Conservation (phyloP, 2,797 vertebrate species). For the Euthynnus affinis region DNA sequence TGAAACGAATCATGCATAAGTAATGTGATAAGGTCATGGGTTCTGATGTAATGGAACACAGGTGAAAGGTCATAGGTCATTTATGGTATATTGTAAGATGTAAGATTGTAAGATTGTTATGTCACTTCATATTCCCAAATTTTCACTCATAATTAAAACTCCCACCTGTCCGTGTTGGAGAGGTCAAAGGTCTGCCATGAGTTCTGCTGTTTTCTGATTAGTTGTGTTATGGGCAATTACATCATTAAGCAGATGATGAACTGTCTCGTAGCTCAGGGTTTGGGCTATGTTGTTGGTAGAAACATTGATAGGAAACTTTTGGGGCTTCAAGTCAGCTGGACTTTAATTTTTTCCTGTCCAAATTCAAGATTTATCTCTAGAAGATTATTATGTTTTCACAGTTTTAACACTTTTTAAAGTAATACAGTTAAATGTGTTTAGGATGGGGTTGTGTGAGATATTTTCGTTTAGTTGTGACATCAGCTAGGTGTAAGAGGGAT, state of each 20-base stretch:
- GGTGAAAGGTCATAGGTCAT: constrained; percentile 25
- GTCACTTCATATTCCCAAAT: constrained; percentile 21
- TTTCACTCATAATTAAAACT: constrained; percentile 31
- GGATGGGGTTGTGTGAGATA: not conserved
- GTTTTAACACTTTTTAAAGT: too few relatives aligned
- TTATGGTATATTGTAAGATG: constrained; percentile 28
- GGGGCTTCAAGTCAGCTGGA: too few relatives aligned
- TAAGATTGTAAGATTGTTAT: constrained; percentile 27
- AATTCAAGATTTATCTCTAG: too few relatives aligned
- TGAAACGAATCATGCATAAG: constrained; percentile 40
- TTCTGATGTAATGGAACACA: constrained; percentile 18
- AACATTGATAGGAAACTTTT: too few relatives aligned
- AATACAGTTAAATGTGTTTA: too few relatives aligned
- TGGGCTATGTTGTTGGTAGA: not conserved
- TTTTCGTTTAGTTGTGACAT: not conserved
- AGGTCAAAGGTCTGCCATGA: not conserved
- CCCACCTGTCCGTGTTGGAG: not conserved
- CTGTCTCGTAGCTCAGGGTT: not conserved
- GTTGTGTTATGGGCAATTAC: not conserved
- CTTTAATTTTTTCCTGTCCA: too few relatives aligned
- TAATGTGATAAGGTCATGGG: constrained; percentile 35
- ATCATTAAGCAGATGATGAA: constrained; percentile 9
- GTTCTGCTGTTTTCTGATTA: constrained; percentile 4
- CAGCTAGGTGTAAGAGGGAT: not conserved
- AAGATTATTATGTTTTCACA: too few relatives aligned